Conservation (phyloP, 2,797 vertebrate genomes). For the Hydrophis major region DNA sequence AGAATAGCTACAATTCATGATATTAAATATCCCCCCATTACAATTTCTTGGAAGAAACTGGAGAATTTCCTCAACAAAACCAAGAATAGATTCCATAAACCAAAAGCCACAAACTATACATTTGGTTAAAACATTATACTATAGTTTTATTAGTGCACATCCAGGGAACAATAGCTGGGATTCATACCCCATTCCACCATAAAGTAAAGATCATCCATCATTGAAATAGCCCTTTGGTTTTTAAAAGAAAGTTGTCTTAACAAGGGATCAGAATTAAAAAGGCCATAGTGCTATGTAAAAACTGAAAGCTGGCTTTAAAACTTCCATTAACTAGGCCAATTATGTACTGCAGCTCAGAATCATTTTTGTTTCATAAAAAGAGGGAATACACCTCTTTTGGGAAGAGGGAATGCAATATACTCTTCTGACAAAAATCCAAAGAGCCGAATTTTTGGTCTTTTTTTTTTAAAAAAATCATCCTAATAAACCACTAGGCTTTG, state of each 20-base stretch:
- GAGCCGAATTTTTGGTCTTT: neutral
- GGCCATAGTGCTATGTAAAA: neutral
- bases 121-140: neutral
- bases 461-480: neutral
- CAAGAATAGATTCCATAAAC: constrained; percentile 5
- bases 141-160: neutral
- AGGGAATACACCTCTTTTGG: neutral
- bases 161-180: neutral
- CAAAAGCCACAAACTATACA: constrained; percentile 44
- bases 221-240: constrained; percentile 20
- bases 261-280: neutral
- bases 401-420: neutral
- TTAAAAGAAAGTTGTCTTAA: neutral
- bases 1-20: neutral
- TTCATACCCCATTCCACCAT: neutral
- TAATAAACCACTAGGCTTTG: neutral
- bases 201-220: neutral
- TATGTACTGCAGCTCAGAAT: neutral
- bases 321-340: neutral
- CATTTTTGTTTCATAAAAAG: neutral
- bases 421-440: neutral
- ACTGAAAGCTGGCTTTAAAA: neutral
- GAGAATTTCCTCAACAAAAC: neutral
- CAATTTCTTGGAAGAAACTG: neutral
- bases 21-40: neutral